Evolutionary conservation across 2,113 vertebrate species (phyloP).

Genomic region (Empidonax traillii): DNA sequence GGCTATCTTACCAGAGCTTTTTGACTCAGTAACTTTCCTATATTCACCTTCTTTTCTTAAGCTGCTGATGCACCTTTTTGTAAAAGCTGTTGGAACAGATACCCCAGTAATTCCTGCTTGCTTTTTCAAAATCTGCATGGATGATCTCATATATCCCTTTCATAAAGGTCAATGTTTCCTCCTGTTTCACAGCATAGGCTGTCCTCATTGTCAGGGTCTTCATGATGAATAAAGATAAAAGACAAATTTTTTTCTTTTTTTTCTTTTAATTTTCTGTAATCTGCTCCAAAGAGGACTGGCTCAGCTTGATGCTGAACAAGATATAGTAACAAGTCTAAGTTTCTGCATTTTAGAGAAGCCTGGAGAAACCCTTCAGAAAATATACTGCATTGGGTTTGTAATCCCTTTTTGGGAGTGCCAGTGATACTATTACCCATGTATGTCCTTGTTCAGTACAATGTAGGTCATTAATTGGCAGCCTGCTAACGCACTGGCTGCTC

Average conservation of each 20-base stretch:
- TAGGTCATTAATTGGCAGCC: conserved; percentile 24
- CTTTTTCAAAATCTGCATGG: neutral
- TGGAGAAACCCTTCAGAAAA: neutral
- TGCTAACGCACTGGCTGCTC: neutral
- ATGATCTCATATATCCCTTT: neutral
- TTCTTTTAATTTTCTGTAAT: neutral
- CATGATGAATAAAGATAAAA: neutral
- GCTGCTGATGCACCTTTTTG: neutral
- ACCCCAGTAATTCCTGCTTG: neutral
- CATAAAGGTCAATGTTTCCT: neutral
- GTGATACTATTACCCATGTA: neutral
- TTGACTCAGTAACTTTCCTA: neutral
- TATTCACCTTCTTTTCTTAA: neutral
- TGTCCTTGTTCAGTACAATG: neutral
- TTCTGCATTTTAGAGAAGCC: neutral
- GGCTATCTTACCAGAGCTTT: neutral
- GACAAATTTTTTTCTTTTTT: neutral
- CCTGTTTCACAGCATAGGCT: neutral
- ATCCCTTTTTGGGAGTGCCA: neutral
- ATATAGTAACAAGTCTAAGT: neutral
- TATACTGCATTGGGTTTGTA: neutral
- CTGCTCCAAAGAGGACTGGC: neutral
- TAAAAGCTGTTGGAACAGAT: neutral
- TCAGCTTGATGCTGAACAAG: neutral
- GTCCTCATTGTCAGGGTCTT: neutral